phyloP scores from a whole-genome alignment of 2,797 vertebrate genomes.

The Serranus cabrilla region DNA sequence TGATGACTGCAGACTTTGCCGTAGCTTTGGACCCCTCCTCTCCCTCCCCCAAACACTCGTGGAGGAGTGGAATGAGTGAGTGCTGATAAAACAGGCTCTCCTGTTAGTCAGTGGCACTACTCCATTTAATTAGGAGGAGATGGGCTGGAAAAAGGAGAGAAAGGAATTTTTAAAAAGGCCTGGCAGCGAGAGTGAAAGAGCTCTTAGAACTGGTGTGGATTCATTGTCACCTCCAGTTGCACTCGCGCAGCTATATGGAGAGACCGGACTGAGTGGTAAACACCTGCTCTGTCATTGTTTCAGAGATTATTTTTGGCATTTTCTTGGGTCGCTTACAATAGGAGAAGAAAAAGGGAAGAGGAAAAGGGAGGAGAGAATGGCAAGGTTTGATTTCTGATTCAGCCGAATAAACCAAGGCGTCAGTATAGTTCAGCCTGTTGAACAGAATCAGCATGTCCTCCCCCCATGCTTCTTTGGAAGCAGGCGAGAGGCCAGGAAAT shows the following conservation, averaged over 20 bases:
- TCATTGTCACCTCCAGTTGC: slow-evolving; percentile 53
- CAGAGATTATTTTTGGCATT: slow-evolving; percentile 38
- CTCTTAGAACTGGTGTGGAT: slow-evolving; percentile 58
- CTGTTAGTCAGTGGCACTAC: slow-evolving; percentile 87
- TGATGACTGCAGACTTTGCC: slow-evolving; percentile 37
- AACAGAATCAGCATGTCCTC: background rate
- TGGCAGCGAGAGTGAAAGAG: slow-evolving; percentile 57
- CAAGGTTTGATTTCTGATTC: slow-evolving; percentile 19
- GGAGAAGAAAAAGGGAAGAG: no score
- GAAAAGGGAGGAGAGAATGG: background rate
- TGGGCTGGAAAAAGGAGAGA: slow-evolving; percentile 65
- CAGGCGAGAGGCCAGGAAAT: background rate
- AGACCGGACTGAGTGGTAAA: slow-evolving; percentile 36
- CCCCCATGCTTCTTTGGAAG: background rate
- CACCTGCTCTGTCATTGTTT: slow-evolving; percentile 29
- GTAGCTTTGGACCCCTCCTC: slow-evolving; percentile 22
- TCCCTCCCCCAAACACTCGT: slow-evolving; percentile 43
- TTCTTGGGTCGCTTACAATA: background rate
- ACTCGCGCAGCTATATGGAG: slow-evolving; percentile 20
- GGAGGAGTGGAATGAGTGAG: slow-evolving; percentile 82
- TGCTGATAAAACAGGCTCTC: slow-evolving; percentile 95
- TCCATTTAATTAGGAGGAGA: slow-evolving; percentile 97
- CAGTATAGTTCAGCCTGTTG: background rate
- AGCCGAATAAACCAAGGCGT: slow-evolving; percentile 3
- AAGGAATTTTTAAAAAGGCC: slow-evolving; percentile 46